Evolutionary conservation across 2,113 vertebrate species (phyloP), one percentile per base, ranked within the genome.

Genomic region (Scomber colias): DNA sequence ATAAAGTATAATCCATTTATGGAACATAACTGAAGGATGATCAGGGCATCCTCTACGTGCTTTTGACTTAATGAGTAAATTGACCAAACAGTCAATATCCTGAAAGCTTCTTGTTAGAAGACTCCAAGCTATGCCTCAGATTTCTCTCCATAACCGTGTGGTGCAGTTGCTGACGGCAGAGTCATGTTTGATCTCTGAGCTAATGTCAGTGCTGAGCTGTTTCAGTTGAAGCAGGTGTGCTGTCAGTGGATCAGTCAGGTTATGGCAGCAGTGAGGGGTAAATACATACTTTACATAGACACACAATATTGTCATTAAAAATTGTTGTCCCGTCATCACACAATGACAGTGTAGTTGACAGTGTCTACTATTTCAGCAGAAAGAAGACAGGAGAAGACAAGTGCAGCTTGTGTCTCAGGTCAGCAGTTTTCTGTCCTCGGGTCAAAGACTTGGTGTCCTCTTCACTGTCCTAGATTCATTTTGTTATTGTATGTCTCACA

Each of bases 401-500:
- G 90, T 95, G 92, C 95, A 95, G 93, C 95, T 95, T 95, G 94
- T 95, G 92, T 95, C 90, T 95, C 95, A 95, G 95, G 95, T 95
- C 94, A 95, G 95, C 93, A 93, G 93, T 80, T 93, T 93, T 94
- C 89, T 94, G 89, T 93, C 91, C 88, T 93, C 92, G 92, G 94
- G 92, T 94, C 90, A 92, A 93, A 93, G 80, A 92, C 76, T 92
- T 93, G 89, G 90, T 92, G 88, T 93, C 87, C 90, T 83, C 90
- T 48, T 92, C 88, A 90, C 91, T 92, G 91, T 90, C 87, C 71
- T 81, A 87, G 85, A 89, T 71, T 89, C 87, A 88, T 93, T 89
- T 86, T 84, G 87, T 93, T 85, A 83, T 77, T 92, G 82, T 94
- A 35, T 91, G 87, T 92, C 85, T 86, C 90, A 90, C 90, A 90